Evolutionary conservation across 2,888 invertebrate genomes (phyloP), one percentile per base, ranked within the genome.

Genomic region (Tridacna gigas): DNA sequence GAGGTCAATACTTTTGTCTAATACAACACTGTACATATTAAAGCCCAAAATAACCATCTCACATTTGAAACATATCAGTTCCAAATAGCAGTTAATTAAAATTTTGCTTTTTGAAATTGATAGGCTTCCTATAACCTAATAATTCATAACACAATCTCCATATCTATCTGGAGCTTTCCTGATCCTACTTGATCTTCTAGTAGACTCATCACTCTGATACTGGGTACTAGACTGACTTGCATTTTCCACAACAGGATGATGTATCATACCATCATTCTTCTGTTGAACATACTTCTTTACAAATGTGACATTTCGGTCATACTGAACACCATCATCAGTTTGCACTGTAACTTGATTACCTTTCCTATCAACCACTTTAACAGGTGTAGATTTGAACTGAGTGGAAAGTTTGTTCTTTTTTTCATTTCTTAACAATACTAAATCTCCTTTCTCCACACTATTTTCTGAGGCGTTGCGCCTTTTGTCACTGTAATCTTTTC

Each of bases 391-490:
- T 15, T 13, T 51, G 22, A 71, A 71, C 9, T 15, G 26, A 37
- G 75, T 77, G 26, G 56, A 48, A 25, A 69, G 51, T 22, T 69
- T 71, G n/a, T 77, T 66, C 13, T 47, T 13, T 65, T 51, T 79
- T 7, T 67, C 25, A 25, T 81, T 63, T 66, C 48, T 76, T 13
- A 84, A 20, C 5, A 84, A 45, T 47, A 84, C 82, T 26, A 67
- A 12, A 66, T 88, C 80, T 18, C 83, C 88, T 18, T 18, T 48
- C 25, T 74, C 12, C 45, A 86, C 20, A 48, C 81, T 73, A 20
- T 61, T 75, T 26, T 84, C 67, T 13, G 20, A 1, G 1, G 79
- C 79, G 15, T 67, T 66, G 12, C 66, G 63, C 71, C 65, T 79
- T n/a, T 1, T 65, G 56, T 84, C 81, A 12, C 51, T 61, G 75